Evolutionary conservation across 30 jellyfish, hydroid and myxozoan species (phyloP), one percentile per base, ranked within the genome.

Genomic region (Cassiopea xamachana): DNA sequence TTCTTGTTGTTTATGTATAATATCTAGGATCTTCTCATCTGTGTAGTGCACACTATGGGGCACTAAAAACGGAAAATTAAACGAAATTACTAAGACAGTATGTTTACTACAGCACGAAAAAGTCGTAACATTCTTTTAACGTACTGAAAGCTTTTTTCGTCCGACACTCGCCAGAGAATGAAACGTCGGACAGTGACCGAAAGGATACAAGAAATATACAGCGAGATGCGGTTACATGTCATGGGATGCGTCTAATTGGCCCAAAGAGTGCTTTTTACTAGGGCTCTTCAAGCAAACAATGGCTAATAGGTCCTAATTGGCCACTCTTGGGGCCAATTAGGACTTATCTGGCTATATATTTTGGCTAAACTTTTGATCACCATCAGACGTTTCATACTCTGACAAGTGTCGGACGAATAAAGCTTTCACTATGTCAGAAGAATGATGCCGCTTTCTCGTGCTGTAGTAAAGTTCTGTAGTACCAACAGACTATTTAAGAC

Each of bases 1-100:
- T 59, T 89, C 81, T 75, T 90, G 97, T 61, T 90, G 97, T 48
- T 74, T 90, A 45, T 90, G 92, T 17, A 90, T 90, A n/a, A 90
- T 90, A 27, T 83, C 87, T 73, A 73, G 44, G 10, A 90, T 81
- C 61, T 74, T 81, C 17, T 90, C 97, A 81, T 90, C 91, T 73
- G 89, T 78, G 12, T 67, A 17, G n/a, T 50, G 73, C 5, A 17
- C 27, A 14, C 72, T 89, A 75, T 90, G 82, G 45, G 16, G 18
- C 7, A 55, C 92, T 84, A 55, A 59, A 59, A 72, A 58, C 1
- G 55, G 19, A 70, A 2, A 58, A 77, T 1, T 1, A 8, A 3
- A 10, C 7, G 7, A 10, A 55, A 55, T 3, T 6, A 55, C 7
- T 55, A 55, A 55, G 64, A 55, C 64, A 55, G 64, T 3, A 55